Conservation (phyloP, 2,113 vertebrate species). For the Elephantulus edwardii region DNA sequence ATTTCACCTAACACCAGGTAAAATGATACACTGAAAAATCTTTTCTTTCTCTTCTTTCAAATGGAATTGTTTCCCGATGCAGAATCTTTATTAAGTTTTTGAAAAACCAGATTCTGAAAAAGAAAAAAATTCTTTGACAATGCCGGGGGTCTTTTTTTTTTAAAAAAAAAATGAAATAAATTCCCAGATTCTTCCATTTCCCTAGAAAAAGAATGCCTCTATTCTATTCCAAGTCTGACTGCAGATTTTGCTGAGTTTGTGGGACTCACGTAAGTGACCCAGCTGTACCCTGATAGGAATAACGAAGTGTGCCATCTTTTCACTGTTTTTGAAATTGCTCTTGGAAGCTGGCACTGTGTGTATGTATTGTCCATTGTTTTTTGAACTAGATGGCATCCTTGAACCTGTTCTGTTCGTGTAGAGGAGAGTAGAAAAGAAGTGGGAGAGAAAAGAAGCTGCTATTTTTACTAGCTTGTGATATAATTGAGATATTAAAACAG, state of each 20-base stretch:
- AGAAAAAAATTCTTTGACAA: constrained; percentile 13
- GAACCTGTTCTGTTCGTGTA: constrained; percentile 31
- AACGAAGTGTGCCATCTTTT: neutral
- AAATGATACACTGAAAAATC: neutral
- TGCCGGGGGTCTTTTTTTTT: constrained; percentile 26
- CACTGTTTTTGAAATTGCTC: neutral
- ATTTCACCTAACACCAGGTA: neutral
- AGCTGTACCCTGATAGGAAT: neutral
- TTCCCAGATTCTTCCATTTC: constrained; percentile 12
- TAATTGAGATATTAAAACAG: neutral
- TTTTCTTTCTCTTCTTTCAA: neutral
- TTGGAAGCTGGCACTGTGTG: constrained; percentile 35
- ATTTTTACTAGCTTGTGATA: constrained; percentile 39
- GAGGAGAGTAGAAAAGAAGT: neutral
- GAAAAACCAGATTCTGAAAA: constrained; percentile 46
- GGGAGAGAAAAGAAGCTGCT: neutral
- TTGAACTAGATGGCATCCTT: neutral
- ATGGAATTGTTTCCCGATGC: neutral
- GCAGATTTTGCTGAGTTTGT: constrained; percentile 18
- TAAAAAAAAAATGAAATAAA: neutral
- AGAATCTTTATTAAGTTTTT: neutral
- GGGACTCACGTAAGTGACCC: too few species aligned
- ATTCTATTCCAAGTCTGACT: neutral
- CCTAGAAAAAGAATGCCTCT: neutral
- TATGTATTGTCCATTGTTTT: constrained; percentile 43